A percentile compares a stretch with the other conserved stretches of the same genome.
Evolutionary conservation across 2,888 invertebrate species (phyloP).

Genomic region (Balanococcus diminutus): DNA sequence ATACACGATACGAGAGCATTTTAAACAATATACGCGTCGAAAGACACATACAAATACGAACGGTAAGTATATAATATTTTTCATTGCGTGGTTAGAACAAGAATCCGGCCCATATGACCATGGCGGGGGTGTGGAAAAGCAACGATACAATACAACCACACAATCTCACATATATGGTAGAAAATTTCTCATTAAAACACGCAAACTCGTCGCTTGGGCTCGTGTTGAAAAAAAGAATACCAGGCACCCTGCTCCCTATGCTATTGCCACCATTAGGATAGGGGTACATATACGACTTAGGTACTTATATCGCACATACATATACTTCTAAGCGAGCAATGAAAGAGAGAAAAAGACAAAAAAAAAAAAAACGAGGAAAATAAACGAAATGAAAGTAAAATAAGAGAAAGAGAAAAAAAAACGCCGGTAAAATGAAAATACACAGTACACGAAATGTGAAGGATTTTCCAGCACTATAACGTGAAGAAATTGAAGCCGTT

Average conservation of each 20-base stretch:
- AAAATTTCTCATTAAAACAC: background rate
- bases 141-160: background rate
- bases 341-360: background rate
- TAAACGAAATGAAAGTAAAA: background rate
- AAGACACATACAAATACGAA: background rate
- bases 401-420: background rate
- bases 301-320: background rate
- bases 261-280: background rate
- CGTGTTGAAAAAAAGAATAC: background rate
- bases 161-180: background rate
- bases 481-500: slow-evolving; percentile 16
- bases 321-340: background rate
- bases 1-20: background rate
- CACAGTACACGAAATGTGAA: background rate
- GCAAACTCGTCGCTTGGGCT: background rate
- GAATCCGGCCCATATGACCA: background rate
- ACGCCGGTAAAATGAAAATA: background rate
- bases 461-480: background rate
- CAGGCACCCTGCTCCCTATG: background rate
- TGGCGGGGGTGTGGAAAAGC: background rate
- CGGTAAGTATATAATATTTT: background rate
- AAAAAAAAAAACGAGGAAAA: background rate
- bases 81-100: background rate
- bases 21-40: background rate
- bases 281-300: background rate